A percentile compares a stretch with the other conserved stretches of the same genome.
Conservation (phyloP, 2,888 invertebrate species). For the Lycaena phlaeas region DNA sequence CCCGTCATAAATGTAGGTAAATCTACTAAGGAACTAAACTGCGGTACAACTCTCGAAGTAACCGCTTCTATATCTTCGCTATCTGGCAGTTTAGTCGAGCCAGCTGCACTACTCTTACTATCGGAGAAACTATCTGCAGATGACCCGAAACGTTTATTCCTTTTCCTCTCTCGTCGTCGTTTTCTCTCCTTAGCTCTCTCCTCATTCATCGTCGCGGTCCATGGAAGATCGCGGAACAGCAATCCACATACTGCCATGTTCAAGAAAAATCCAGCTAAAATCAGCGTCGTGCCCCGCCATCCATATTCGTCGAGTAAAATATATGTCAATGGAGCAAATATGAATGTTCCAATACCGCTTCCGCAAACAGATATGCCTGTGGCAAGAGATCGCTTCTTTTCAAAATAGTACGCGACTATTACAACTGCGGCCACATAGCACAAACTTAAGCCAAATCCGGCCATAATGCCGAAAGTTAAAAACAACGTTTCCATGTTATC, state of each 20-base stretch:
- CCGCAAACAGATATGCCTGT: conserved; percentile 91
- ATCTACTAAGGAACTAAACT: conserved; percentile 86
- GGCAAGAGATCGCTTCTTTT: conserved; percentile 86
- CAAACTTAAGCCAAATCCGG: conserved; percentile 88
- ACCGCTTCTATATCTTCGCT: conserved; percentile 46
- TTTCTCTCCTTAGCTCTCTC: conserved; percentile 76
- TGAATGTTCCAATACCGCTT: conserved; percentile 89
- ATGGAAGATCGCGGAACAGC: conserved; percentile 81
- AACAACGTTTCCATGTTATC: conserved; percentile 84
- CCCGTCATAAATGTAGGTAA: conserved; percentile 87
- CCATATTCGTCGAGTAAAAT: conserved; percentile 82
- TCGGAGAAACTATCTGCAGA: conserved; percentile 81
- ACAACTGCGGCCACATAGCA: conserved; percentile 94
- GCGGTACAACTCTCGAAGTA: conserved; percentile 53
- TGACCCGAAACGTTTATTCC: conserved; percentile 71
- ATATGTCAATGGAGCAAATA: conserved; percentile 87
- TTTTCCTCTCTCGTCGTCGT: conserved; percentile 72
- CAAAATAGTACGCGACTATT: conserved; percentile 92
- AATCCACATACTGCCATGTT: conserved; percentile 88
- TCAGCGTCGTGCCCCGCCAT: conserved; percentile 88
- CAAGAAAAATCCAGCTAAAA: conserved; percentile 84
- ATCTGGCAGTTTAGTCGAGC: conserved; percentile 60
- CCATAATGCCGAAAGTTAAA: conserved; percentile 86
- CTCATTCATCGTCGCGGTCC: conserved; percentile 73
- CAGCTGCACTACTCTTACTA: conserved; percentile 77